Evolutionary conservation across 2,797 vertebrate species (phyloP).

Genomic region (Botia almorhae): DNA sequence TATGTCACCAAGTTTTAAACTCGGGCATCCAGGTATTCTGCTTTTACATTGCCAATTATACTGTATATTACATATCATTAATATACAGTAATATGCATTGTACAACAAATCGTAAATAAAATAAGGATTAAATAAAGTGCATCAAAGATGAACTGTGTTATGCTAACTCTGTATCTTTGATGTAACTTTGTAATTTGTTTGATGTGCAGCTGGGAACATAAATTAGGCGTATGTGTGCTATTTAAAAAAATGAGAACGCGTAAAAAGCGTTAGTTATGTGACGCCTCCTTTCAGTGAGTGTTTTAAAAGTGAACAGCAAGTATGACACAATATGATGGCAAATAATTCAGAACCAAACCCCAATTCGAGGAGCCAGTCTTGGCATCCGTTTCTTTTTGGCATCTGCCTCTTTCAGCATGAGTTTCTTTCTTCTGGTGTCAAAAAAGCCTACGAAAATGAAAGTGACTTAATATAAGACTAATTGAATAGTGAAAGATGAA

Average conservation of each 20-base stretch:
- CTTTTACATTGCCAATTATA: too few species aligned
- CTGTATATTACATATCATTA: too few species aligned
- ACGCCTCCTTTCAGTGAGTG: not conserved
- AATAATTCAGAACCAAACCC: slow-evolving; percentile 73
- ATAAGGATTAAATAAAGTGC: too few species aligned
- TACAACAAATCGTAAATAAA: too few species aligned
- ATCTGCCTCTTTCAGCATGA: slow-evolving; percentile 87
- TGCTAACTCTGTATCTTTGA: too few species aligned
- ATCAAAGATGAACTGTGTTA: too few species aligned
- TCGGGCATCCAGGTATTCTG: too few species aligned
- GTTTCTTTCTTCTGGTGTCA: slow-evolving; percentile 93
- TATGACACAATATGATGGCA: not conserved
- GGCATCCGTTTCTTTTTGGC: slow-evolving; percentile 90
- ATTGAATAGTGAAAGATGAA: slow-evolving; percentile 60
- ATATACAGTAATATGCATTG: too few species aligned
- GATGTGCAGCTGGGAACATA: not conserved
- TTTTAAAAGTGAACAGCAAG: slow-evolving; percentile 11
- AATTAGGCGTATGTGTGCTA: not conserved
- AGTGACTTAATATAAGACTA: not conserved
- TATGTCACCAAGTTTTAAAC: too few species aligned
- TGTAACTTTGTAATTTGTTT: not conserved
- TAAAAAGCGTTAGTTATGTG: not conserved
- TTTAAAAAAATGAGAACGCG: not conserved
- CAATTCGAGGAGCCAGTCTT: slow-evolving; percentile 81
- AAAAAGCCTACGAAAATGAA: slow-evolving; percentile 83